phyloP scores from a whole-genome alignment of 2,888 invertebrate species.

The Andrena fulva region DNA sequence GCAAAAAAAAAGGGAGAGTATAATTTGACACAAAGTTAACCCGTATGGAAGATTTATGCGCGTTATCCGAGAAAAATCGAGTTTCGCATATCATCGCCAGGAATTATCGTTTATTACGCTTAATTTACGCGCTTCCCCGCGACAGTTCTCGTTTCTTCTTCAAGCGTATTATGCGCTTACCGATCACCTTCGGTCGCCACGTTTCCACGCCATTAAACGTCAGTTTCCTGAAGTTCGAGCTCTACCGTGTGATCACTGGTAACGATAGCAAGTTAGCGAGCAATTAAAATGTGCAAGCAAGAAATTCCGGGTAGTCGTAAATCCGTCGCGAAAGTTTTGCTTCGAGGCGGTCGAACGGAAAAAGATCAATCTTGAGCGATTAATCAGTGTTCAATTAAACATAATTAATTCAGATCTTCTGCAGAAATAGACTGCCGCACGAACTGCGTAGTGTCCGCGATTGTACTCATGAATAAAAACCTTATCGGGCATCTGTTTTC shows the following conservation, averaged over 20 bases:
- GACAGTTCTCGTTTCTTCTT: background rate
- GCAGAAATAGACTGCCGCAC: too few species aligned
- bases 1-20: background rate
- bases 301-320: background rate
- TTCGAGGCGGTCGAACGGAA: background rate
- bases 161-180: background rate
- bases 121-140: background rate
- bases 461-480: too few species aligned
- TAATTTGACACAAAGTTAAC: background rate
- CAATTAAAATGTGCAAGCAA: too few species aligned
- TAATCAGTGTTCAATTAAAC: background rate
- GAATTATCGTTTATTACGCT: conserved; percentile 1
- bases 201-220: background rate
- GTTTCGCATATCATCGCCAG: background rate
- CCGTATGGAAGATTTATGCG: background rate
- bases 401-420: too few species aligned
- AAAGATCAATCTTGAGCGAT: background rate
- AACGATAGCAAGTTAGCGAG: background rate
- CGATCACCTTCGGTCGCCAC: background rate
- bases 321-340: background rate
- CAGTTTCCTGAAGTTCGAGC: background rate
- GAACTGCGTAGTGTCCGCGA: too few species aligned
- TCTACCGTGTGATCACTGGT: background rate
- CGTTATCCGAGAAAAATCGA: conserved; percentile 1
- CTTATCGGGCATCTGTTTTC: too few species aligned